These are phyloP conservation scores for Poicephalus meyeri DNA, from an alignment of 2,113 vertebrate genomes.

Conservation along the genomic window DNA sequence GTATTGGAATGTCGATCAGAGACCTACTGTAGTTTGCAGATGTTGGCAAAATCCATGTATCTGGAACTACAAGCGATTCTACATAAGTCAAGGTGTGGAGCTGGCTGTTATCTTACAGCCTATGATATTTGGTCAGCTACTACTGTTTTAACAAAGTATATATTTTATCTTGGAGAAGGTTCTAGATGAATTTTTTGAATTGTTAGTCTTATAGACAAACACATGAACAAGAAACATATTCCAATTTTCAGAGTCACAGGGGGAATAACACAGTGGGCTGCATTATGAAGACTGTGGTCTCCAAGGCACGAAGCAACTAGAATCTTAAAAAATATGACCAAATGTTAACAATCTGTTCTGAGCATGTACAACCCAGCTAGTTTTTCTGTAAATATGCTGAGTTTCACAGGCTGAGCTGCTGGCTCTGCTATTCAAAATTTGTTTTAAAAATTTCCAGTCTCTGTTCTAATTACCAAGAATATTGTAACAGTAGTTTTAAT, in stretches of 20 bases:
- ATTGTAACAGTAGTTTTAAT: neutral
- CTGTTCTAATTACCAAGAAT: neutral
- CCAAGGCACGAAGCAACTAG: neutral
- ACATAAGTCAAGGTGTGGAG: neutral
- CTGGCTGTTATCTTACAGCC: neutral
- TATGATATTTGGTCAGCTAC: neutral
- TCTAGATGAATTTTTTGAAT: neutral
- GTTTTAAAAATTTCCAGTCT: neutral
- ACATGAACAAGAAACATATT: neutral
- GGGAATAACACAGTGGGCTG: neutral
- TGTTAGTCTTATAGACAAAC: neutral
- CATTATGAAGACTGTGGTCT: neutral
- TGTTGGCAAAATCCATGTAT: neutral
- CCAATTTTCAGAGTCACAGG: neutral
- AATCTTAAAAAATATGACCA: neutral
- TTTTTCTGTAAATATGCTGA: neutral
- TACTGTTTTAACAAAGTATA: neutral
- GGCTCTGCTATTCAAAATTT: neutral
- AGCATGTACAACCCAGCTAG: neutral
- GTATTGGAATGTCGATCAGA: neutral
- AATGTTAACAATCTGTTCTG: conserved; percentile 29
- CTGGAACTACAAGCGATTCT: neutral
- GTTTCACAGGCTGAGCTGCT: neutral
- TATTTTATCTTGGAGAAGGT: neutral
- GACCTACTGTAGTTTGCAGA: neutral